Percentiles rank a stretch among this genome's conserved stretches.
phyloP scores from a whole-genome alignment of 2,888 invertebrate genomes.

The Microplitis deprimator region DNA sequence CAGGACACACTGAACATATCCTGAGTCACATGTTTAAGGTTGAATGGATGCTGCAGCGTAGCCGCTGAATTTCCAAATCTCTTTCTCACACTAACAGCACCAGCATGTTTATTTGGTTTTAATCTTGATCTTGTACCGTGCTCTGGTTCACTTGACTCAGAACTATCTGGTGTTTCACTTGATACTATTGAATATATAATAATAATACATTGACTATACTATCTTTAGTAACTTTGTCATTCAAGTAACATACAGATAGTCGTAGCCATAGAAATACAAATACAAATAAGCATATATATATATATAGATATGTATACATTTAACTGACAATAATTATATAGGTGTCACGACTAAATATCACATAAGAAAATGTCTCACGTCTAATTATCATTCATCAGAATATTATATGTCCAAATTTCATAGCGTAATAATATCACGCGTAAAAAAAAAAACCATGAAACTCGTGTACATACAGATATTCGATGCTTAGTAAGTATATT shows the following conservation, averaged over 20 bases:
- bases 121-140: slow-evolving; percentile 61
- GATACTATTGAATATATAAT: slow-evolving; percentile 59
- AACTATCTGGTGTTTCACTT: slow-evolving; percentile 67
- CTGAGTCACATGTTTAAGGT: slow-evolving; percentile 68
- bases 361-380: too few species aligned
- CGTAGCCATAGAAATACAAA: slow-evolving; percentile 7
- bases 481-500: too few species aligned
- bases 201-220: slow-evolving; percentile 33
- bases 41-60: slow-evolving; percentile 67
- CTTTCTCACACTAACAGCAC: slow-evolving; percentile 62
- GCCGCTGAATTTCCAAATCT: slow-evolving; percentile 66
- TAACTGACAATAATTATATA: too few species aligned
- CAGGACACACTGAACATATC: slow-evolving; percentile 72
- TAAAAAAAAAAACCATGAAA: too few species aligned
- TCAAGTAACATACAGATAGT: slow-evolving; percentile 37
- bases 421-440: too few species aligned
- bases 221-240: slow-evolving; percentile 46
- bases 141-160: slow-evolving; percentile 68
- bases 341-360: too few species aligned
- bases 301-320: neutral
- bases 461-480: too few species aligned
- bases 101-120: slow-evolving; percentile 60
- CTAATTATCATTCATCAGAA: too few species aligned
- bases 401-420: too few species aligned
- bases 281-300: slow-evolving; percentile 7